Conservation (phyloP, 1,140 invertebrate species). For the Tyrophagus putrescentiae region DNA sequence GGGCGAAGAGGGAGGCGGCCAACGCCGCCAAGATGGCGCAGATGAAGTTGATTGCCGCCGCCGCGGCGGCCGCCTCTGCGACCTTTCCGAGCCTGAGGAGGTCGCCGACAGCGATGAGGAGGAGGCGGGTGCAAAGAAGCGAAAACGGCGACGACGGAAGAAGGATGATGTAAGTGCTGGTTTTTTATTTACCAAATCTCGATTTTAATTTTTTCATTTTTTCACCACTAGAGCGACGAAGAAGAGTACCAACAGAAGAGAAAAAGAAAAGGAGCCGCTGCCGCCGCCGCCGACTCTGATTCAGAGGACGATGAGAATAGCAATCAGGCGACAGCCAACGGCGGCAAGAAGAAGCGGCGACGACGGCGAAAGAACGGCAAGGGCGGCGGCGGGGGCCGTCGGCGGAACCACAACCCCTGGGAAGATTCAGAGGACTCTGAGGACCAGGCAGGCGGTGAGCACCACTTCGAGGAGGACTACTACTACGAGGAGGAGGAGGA, state of each 20-base stretch:
- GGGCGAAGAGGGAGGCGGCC: constrained; percentile 21
- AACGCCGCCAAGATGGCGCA: background rate
- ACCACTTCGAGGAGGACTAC: constrained; percentile 10
- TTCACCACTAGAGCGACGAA: background rate
- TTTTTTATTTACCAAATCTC: background rate
- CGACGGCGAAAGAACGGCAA: constrained; percentile 14
- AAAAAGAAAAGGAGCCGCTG: background rate
- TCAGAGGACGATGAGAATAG: constrained; percentile 8
- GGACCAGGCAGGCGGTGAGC: background rate
- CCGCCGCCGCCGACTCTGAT: background rate
- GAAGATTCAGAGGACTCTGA: constrained; percentile 13
- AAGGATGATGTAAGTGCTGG: background rate
- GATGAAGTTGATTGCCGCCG: too few species aligned
- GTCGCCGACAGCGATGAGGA: background rate
- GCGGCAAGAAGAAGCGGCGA: constrained; percentile 5
- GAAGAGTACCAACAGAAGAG: constrained; percentile 10
- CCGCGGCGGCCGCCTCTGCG: background rate
- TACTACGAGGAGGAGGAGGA: constrained; percentile 25
- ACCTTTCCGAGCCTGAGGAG: background rate
- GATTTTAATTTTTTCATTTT: background rate
- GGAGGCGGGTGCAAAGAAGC: background rate
- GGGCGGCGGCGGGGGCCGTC: background rate
- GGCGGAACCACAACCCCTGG: constrained; percentile 17
- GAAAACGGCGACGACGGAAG: constrained; percentile 3
- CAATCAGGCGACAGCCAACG: background rate